Base-by-base conservation (phyloP, 2,888 invertebrate species). In the Apodemia zela region DNA sequence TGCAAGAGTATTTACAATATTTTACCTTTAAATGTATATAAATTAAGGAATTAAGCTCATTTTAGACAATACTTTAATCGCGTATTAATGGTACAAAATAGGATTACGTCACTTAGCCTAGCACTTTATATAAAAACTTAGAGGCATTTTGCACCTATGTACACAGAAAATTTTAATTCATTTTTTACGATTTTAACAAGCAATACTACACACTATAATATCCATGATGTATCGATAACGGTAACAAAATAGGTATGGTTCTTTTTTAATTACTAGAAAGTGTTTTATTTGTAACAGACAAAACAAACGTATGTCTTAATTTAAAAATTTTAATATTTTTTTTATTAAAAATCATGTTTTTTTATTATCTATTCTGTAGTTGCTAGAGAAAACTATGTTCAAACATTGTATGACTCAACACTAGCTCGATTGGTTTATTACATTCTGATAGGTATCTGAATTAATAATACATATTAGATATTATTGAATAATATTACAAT, bases 41-140 rank as follows among this genome's bases (percentile, higher is more conserved):
- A 65, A 60, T 69, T 68, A 73, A 42, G 42, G 42, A 42, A 70
- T 71, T 75, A 70, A 73, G 84, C 85, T 87, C 86, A 88, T 73
- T 69, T 78, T 84, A 81, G 87, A 87, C 83, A 88, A 87, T 87
- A 86, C 76, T 82, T 84, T 77, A 73, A 72, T 70, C 70, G 75
- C 72, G 74, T 79, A 77, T 77, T 67, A 77, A 82, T 78, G 84
- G 89, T 90, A 89, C 89, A 90, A 90, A 90, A 82, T 89, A 88
- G 84, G 75, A 72, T 72, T 77, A 78, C 59, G 59, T 49, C 65
- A 61, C 63, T 25, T 60, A 58, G 62, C 47, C 42, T 63, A 59
- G 63, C 61, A 65, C 66, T 54, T 54, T 54, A 54, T 15, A 42
- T 54, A 54, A 54, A 21, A 60, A 62, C 60, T 47, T 65, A 65